These are phyloP conservation scores for Cydia pomonella DNA, from an alignment of 1,140 invertebrate species.

Conservation along the genomic window DNA sequence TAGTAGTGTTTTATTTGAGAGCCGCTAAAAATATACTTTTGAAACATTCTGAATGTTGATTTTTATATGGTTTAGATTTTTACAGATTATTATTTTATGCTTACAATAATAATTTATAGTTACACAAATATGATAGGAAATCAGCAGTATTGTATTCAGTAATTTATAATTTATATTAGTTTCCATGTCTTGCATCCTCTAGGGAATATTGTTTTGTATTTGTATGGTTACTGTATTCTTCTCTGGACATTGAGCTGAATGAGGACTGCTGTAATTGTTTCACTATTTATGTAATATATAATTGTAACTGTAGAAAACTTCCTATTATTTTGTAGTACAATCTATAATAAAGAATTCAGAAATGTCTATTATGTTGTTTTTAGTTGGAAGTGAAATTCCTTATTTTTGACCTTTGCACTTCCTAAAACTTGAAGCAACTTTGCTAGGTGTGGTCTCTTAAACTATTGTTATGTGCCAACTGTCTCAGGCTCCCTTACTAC, in stretches of 20 bases:
- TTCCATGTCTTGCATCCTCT: constrained; percentile 46
- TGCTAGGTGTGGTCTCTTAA: neutral
- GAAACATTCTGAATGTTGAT: constrained; percentile 54
- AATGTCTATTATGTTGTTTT: constrained; percentile 51
- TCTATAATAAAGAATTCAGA: constrained; percentile 76
- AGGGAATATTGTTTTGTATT: constrained; percentile 43
- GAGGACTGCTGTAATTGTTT: constrained; percentile 71
- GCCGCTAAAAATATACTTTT: constrained; percentile 33
- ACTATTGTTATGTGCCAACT: too few species aligned
- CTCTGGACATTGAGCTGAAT: constrained; percentile 48
- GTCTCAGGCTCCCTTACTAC: too few species aligned
- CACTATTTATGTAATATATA: constrained; percentile 77
- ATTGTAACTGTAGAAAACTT: constrained; percentile 77
- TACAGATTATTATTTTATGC: constrained; percentile 54
- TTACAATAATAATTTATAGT: constrained; percentile 63
- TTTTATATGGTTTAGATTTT: constrained; percentile 55
- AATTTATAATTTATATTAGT: constrained; percentile 65
- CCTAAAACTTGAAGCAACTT: neutral
- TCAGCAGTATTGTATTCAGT: constrained; percentile 77
- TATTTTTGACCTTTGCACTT: neutral
- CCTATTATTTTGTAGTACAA: constrained; percentile 81
- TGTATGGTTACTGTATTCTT: constrained; percentile 46
- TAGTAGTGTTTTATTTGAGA: constrained; percentile 50
- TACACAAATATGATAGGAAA: constrained; percentile 68
- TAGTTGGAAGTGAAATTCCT: neutral